Percentiles rank a stretch among this genome's conserved stretches.
These are phyloP conservation scores for Ptiloglossa arizonensis DNA, from an alignment of 1,140 invertebrate species.

Conservation along the genomic window DNA sequence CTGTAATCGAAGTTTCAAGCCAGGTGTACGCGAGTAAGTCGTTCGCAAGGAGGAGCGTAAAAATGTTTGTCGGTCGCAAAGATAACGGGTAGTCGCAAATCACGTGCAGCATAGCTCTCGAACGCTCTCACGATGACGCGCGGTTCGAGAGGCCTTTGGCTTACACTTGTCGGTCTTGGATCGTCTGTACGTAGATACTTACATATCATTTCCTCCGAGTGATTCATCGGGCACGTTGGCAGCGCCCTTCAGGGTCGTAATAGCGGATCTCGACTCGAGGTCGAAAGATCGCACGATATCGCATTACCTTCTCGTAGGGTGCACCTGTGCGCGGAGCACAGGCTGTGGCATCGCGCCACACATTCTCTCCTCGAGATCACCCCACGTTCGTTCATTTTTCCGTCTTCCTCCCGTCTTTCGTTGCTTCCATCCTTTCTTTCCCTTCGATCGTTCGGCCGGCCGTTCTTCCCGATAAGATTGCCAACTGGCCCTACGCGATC, in stretches of 20 bases:
- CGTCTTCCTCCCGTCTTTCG: not conserved
- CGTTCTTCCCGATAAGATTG: conserved; percentile 56
- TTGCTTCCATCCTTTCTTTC: not conserved
- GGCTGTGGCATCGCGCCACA: conserved; percentile 41
- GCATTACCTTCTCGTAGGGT: conserved; percentile 58
- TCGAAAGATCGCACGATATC: conserved; percentile 69
- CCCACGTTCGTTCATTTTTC: conserved; percentile 23
- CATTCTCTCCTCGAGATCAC: conserved; percentile 41
- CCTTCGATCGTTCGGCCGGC: not conserved
- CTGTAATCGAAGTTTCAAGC: no score
- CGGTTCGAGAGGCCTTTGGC: conserved; percentile 35
- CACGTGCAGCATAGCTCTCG: conserved; percentile 13
- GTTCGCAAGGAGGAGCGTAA: not conserved
- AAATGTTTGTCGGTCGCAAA: not conserved
- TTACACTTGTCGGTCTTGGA: conserved; percentile 35
- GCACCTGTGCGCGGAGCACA: conserved; percentile 60
- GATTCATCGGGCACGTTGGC: conserved; percentile 57
- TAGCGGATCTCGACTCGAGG: conserved; percentile 27
- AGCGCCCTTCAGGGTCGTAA: conserved; percentile 48
- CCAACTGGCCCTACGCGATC: conserved; percentile 10
- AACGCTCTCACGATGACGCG: conserved; percentile 40
- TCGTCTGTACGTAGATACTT: conserved; percentile 45
- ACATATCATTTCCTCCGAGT: conserved; percentile 63
- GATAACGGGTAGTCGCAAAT: not conserved
- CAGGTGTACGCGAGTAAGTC: no score